A percentile compares a stretch with the other conserved stretches of the same genome.
Evolutionary conservation across 2,113 vertebrate species (phyloP).

Genomic region (Sceloporus tristichus): DNA sequence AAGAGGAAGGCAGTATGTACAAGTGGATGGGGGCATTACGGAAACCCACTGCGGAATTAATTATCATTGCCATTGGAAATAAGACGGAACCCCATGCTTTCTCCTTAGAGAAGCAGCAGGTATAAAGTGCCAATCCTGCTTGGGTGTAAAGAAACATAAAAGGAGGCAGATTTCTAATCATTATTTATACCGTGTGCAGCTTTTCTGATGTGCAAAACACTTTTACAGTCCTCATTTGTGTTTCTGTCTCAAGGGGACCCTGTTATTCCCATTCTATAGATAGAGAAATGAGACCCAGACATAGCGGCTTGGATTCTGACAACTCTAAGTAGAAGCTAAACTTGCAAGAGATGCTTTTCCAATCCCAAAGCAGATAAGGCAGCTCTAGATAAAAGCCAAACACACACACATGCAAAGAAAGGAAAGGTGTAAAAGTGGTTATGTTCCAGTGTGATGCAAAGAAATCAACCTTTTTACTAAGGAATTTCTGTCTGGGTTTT

Average conservation of each 20-base stretch:
- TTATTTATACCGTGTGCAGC: not conserved
- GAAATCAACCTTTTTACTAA: not conserved
- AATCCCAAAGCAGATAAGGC: not conserved
- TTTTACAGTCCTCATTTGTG: not conserved
- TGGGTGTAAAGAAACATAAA: conserved; percentile 5
- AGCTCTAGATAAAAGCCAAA: not conserved
- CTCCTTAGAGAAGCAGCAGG: conserved; percentile 12
- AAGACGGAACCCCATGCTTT: not conserved
- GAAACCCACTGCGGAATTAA: conserved; percentile 29
- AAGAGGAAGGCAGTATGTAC: conserved; percentile 10
- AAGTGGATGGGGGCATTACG: conserved; percentile 2
- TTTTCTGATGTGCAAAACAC: not conserved
- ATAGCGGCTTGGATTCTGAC: not conserved
- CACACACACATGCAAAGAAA: too few species aligned
- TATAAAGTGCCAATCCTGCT: not conserved
- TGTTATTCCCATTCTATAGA: not conserved
- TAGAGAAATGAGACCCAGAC: not conserved
- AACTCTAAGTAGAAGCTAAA: not conserved
- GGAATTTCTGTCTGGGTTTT: not conserved
- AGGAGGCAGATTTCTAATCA: conserved; percentile 11
- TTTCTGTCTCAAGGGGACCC: not conserved
- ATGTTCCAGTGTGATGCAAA: not conserved
- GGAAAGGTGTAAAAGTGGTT: not conserved
- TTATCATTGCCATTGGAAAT: conserved; percentile 24
- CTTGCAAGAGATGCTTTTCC: not conserved